These are phyloP conservation scores for Montipora efflorescens DNA, from an alignment of 64 coral and sea anemone genomes.

Conservation along the genomic window DNA sequence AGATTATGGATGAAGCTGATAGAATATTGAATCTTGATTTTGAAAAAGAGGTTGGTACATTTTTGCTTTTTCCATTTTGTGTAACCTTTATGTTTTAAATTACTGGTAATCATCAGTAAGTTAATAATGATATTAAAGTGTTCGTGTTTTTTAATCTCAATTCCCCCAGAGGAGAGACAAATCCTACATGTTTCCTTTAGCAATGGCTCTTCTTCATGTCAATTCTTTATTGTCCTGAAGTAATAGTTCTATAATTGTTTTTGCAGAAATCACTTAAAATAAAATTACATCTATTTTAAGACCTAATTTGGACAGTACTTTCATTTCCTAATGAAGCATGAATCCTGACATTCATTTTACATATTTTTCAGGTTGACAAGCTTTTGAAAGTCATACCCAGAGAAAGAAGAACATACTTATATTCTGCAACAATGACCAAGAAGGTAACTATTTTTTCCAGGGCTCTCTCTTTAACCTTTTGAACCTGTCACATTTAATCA, in stretches of 20 bases:
- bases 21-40: conserved; percentile 99
- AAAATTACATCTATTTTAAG: too few species aligned
- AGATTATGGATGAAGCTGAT: conserved; percentile 99
- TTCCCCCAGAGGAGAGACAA: too few species aligned
- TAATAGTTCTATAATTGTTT: too few species aligned
- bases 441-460: conserved; percentile 66
- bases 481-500: neutral
- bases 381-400: conserved; percentile 97
- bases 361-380: conserved; percentile 80
- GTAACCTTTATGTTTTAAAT: too few species aligned
- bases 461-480: neutral
- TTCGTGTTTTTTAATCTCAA: too few species aligned
- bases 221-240: too few species aligned
- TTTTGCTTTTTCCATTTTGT: neutral
- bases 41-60: conserved; percentile 83
- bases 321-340: neutral
- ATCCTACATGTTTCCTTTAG: too few species aligned
- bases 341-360: neutral
- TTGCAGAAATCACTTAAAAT: too few species aligned
- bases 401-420: conserved; percentile 95
- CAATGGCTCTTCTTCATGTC: too few species aligned
- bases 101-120: too few species aligned
- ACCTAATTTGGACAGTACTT: too few species aligned
- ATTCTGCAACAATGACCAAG: conserved; percentile 99
- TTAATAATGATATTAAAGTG: too few species aligned